Percentiles rank a stretch among this genome's conserved stretches.
These are phyloP conservation scores for Entomobrya proxima DNA, from an alignment of 2,888 invertebrate species.

Conservation along the genomic window DNA sequence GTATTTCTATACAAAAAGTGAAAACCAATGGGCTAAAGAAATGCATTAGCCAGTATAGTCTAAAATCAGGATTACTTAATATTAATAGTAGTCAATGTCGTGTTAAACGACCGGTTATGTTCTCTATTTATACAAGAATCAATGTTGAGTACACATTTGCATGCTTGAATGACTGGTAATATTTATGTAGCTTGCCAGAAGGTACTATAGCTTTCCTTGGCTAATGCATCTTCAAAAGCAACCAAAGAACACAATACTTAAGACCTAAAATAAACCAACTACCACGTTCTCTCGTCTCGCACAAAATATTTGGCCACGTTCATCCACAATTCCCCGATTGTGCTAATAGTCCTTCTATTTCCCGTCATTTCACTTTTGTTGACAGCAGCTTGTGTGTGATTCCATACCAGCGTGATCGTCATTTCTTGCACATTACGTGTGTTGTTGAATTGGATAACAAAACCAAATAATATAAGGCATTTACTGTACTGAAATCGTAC, in stretches of 20 bases:
- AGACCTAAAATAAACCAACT: background rate
- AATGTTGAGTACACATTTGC: background rate
- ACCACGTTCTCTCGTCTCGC: background rate
- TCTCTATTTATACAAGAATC: background rate
- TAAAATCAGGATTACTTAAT: too few species aligned
- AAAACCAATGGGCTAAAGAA: too few species aligned
- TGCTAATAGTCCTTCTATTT: slow-evolving; percentile 67
- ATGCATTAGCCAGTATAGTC: too few species aligned
- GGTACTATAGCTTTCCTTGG: background rate
- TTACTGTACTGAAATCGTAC: background rate
- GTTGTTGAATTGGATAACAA: slow-evolving; percentile 2
- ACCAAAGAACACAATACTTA: slow-evolving; percentile 9
- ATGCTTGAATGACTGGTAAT: background rate
- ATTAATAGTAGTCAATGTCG: too few species aligned
- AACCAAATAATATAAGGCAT: slow-evolving; percentile 14
- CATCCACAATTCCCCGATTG: slow-evolving; percentile 55
- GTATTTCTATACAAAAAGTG: too few species aligned
- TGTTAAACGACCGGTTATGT: background rate
- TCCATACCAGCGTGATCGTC: too few species aligned
- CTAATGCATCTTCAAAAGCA: slow-evolving; percentile 5
- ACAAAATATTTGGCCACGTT: slow-evolving; percentile 5
- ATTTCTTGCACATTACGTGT: slow-evolving; percentile 1
- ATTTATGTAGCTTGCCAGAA: slow-evolving; percentile 12
- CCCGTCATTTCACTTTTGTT: slow-evolving; percentile 64
- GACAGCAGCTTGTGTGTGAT: slow-evolving; percentile 63